Conservation (phyloP, 2,797 vertebrate species). For the Neomorphus geoffroyi region DNA sequence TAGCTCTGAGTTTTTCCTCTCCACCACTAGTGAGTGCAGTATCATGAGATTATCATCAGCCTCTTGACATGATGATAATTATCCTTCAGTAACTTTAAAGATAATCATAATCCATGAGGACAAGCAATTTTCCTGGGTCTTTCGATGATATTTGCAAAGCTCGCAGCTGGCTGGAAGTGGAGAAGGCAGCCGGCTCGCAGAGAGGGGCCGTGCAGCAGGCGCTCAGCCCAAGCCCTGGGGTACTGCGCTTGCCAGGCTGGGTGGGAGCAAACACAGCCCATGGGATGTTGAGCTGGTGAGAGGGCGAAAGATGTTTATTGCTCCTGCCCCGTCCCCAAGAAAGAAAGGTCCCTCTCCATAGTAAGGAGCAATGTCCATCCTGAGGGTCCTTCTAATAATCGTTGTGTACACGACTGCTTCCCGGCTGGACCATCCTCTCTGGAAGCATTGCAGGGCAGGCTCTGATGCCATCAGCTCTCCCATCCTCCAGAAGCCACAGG, state of each 20-base stretch:
- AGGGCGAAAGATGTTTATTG: not conserved
- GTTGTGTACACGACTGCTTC: fast-evolving
- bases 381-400: not conserved
- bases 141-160: not conserved
- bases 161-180: not conserved
- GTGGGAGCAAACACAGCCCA: fast-evolving
- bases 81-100: conserved; percentile 42
- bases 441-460: not conserved
- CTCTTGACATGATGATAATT: conserved; percentile 45
- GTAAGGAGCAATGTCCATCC: fast-evolving
- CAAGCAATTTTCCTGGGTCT: not conserved
- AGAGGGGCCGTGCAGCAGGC: too few relatives aligned
- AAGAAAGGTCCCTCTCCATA: not conserved
- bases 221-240: fast-evolving
- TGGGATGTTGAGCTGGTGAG: not conserved
- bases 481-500: fast-evolving
- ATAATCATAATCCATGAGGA: conserved; percentile 6
- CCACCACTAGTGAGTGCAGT: not conserved
- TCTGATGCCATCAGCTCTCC: fast-evolving
- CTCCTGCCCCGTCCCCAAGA: not conserved
- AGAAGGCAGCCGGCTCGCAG: not conserved
- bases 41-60: conserved; percentile 11
- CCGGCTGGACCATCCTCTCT: fast-evolving
- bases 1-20: not conserved
- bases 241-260: not conserved